phyloP scores from a whole-genome alignment of 2,113 vertebrate species.

The Amphiprion ocellaris region DNA sequence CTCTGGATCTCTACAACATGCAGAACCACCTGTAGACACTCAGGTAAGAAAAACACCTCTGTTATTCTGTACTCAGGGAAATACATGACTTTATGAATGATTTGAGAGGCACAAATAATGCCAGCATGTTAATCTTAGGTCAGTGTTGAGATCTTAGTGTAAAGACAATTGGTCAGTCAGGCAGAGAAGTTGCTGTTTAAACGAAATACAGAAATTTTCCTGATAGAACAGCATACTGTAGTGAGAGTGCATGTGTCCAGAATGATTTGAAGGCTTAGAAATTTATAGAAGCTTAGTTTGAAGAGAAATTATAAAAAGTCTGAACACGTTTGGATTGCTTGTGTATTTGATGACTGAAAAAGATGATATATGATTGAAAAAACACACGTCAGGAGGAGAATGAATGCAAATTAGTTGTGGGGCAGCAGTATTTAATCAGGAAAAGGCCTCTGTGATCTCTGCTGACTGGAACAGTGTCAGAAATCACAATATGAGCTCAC shows the following conservation, averaged over 20 bases:
- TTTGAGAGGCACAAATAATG: not conserved
- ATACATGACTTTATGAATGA: not conserved
- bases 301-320: too few species aligned
- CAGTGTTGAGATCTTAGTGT: not conserved
- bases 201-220: not conserved
- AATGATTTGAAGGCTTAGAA: too few species aligned
- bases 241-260: too few species aligned
- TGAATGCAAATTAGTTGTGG: slow-evolving; percentile 2
- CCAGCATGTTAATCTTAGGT: not conserved
- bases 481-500: slow-evolving; percentile 4
- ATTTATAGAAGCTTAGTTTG: too few species aligned
- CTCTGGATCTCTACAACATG: slow-evolving; percentile 66
- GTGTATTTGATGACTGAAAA: not conserved
- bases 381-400: not conserved
- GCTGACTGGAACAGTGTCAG: slow-evolving; percentile 11
- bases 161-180: not conserved
- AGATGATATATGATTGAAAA: not conserved
- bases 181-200: not conserved
- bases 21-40: slow-evolving; percentile 70
- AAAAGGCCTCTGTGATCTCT: slow-evolving; percentile 36
- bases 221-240: too few species aligned
- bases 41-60: slow-evolving; percentile 74
- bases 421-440: slow-evolving; percentile 24
- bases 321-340: too few species aligned
- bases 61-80: not conserved